Percentiles rank a stretch among this genome's conserved stretches.
phyloP scores from a whole-genome alignment of 2,888 invertebrate species.

The Carpatolechia fugitivella region DNA sequence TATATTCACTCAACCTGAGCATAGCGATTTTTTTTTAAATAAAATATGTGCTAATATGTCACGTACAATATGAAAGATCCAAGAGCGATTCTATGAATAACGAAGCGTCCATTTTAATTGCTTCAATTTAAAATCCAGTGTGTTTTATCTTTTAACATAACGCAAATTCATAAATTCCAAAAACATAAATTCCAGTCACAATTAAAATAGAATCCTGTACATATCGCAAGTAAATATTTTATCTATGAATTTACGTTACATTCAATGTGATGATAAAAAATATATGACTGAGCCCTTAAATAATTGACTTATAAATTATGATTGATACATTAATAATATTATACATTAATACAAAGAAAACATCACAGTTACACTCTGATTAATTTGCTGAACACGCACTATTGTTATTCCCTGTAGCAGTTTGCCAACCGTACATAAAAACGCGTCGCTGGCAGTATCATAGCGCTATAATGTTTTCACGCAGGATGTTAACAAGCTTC shows the following conservation, averaged over 20 bases:
- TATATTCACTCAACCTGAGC: slow-evolving; percentile 5
- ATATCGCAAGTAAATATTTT: no score
- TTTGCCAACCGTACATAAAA: not conserved
- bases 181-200: no score
- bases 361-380: not conserved
- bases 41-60: not conserved
- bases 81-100: not conserved
- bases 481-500: slow-evolving; percentile 8
- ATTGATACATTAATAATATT: no score
- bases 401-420: not conserved
- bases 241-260: no score
- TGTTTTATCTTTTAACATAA: no score
- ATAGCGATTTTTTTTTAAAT: not conserved
- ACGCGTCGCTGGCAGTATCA: not conserved
- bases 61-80: not conserved
- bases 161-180: no score
- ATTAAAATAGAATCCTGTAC: no score
- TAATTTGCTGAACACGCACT: not conserved
- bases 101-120: not conserved
- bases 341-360: not conserved
- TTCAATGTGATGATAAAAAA: no score
- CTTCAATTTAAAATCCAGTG: not conserved
- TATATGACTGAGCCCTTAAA: no score
- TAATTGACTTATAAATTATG: no score
- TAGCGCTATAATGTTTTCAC: not conserved